Evolutionary conservation across 2,797 vertebrate species (phyloP).

Genomic region (Petrocephalus schoutedeni): DNA sequence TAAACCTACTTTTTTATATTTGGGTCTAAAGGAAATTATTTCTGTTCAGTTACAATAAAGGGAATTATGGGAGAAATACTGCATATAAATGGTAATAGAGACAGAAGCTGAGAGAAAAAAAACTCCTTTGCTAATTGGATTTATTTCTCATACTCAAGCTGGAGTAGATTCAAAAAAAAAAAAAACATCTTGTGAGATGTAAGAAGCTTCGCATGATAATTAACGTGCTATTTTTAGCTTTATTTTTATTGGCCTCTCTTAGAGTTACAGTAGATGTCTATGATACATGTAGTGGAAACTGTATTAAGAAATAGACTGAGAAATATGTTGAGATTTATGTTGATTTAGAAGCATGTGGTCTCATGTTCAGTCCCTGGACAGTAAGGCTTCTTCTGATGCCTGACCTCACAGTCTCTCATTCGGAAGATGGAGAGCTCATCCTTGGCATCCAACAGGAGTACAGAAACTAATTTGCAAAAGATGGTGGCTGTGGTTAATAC

Average conservation of each 20-base stretch:
- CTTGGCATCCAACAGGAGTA: not conserved
- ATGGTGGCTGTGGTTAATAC: not conserved
- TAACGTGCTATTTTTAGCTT: not conserved
- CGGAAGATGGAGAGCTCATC: not conserved
- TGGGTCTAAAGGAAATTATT: not conserved
- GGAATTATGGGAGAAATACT: not conserved
- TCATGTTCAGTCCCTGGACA: not conserved
- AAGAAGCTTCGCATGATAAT: not conserved
- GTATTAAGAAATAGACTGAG: not conserved
- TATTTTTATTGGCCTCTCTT: conserved; percentile 2
- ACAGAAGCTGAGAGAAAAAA: not conserved
- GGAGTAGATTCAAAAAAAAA: not conserved
- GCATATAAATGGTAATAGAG: not conserved
- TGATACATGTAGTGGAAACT: not conserved
- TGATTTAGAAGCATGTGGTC: not conserved
- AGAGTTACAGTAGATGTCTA: not conserved
- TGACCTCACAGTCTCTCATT: not conserved
- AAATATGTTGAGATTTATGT: not conserved
- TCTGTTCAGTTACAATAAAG: not conserved
- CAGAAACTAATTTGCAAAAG: not conserved
- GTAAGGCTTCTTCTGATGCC: not conserved
- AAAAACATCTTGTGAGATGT: not conserved
- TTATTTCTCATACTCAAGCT: not conserved
- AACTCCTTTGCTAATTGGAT: not conserved
- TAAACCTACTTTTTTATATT: not conserved